Conservation (phyloP, 2,797 vertebrate genomes). For the Eidolon dupreanum region DNA sequence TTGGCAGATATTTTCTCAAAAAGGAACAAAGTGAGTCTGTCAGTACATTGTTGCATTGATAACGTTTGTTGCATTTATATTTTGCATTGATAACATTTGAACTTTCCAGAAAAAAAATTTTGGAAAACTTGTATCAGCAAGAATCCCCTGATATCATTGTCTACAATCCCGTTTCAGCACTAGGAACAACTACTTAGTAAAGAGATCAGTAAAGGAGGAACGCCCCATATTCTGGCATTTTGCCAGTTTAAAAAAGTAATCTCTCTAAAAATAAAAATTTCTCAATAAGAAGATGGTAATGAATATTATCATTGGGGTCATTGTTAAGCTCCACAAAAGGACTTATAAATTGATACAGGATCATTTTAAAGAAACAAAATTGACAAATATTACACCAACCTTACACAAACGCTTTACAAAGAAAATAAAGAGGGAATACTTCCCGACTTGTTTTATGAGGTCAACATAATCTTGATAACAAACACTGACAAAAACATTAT, state of each 20-base stretch:
- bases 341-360: not conserved
- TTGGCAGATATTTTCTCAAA: not conserved
- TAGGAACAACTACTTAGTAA: not conserved
- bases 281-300: not conserved
- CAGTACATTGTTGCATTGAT: not conserved
- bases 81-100: not conserved
- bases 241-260: not conserved
- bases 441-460: not conserved
- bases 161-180: not conserved
- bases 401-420: not conserved
- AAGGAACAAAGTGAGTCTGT: not conserved
- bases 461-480: not conserved
- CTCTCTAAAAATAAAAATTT: not conserved
- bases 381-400: not conserved
- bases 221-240: not conserved
- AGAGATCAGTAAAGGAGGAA: not conserved
- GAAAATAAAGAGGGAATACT: not conserved
- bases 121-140: not conserved
- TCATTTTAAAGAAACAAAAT: not conserved
- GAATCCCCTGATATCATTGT: not conserved
- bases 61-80: not conserved
- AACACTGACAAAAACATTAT: not conserved
- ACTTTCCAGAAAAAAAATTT: not conserved
- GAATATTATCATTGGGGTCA: not conserved
- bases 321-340: conserved; percentile 16